Percentiles rank a stretch among this genome's conserved stretches.
Conservation (phyloP, 1,140 invertebrate genomes). For the Stegodyphus dumicola region DNA sequence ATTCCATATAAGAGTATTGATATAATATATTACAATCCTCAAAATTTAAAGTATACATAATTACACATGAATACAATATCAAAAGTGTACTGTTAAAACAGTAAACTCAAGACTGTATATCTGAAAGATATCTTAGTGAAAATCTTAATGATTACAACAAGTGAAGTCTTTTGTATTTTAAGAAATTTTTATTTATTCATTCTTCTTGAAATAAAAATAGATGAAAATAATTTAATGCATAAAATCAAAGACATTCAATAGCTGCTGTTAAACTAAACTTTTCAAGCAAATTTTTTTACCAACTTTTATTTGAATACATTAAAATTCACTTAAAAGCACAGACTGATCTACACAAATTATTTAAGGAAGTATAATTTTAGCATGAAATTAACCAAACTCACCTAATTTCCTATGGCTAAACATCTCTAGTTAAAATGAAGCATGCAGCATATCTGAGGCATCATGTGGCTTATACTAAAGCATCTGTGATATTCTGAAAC, state of each 20-base stretch:
- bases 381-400: constrained; percentile 7
- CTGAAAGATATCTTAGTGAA: too few species aligned
- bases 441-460: constrained; percentile 25
- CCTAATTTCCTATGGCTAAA: constrained; percentile 40
- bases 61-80: too few species aligned
- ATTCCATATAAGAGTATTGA: too few species aligned
- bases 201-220: not conserved
- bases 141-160: too few species aligned
- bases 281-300: not conserved
- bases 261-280: not conserved
- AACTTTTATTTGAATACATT: not conserved
- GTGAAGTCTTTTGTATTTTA: too few species aligned
- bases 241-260: not conserved
- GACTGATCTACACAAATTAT: not conserved
- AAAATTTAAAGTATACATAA: too few species aligned
- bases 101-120: too few species aligned
- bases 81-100: too few species aligned
- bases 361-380: not conserved
- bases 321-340: not conserved
- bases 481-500: constrained; percentile 28
- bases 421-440: constrained; percentile 37
- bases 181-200: too few species aligned
- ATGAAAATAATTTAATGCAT: not conserved
- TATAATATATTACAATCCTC: too few species aligned
- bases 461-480: constrained; percentile 10